These are phyloP conservation scores for Bujurquina vittata DNA, from an alignment of 2,113 vertebrate genomes.

Conservation along the genomic window DNA sequence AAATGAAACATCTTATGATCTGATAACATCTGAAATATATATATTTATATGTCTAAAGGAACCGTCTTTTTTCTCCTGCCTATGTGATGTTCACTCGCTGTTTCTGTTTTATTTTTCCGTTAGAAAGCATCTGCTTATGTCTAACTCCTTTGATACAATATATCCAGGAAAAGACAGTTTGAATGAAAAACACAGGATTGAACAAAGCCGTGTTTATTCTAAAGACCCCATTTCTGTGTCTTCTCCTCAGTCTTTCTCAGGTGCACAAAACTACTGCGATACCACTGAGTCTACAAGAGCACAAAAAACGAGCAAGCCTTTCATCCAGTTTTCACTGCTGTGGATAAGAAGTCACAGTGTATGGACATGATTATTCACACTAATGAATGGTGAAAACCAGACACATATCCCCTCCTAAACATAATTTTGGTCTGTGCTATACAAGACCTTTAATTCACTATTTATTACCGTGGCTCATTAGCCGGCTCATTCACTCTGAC, in stretches of 20 bases:
- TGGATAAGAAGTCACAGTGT: not conserved
- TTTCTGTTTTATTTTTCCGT: not conserved
- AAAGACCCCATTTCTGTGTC: slow-evolving; percentile 1
- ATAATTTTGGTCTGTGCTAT: slow-evolving; percentile 4
- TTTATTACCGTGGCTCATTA: slow-evolving; percentile 45
- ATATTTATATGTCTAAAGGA: not conserved
- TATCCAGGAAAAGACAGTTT: slow-evolving; percentile 45
- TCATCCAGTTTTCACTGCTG: not conserved
- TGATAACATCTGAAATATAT: slow-evolving; percentile 24
- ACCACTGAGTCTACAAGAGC: not conserved
- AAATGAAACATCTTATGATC: slow-evolving; percentile 35
- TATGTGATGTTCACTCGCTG: not conserved
- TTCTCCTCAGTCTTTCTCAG: slow-evolving; percentile 1
- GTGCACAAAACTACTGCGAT: not conserved
- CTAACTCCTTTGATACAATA: not conserved
- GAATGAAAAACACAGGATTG: slow-evolving; percentile 45
- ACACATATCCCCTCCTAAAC: not conserved
- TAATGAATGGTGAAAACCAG: not conserved
- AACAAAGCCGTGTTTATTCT: slow-evolving; percentile 21
- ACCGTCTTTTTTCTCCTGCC: slow-evolving; percentile 11
- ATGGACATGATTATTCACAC: slow-evolving; percentile 3
- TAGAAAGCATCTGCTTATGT: slow-evolving; percentile 13
- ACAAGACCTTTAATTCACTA: slow-evolving; percentile 5
- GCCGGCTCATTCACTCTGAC: slow-evolving; percentile 34
- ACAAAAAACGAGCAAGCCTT: not conserved